phyloP scores from a whole-genome alignment of 2,113 vertebrate genomes.

The Hippocampus abdominalis region DNA sequence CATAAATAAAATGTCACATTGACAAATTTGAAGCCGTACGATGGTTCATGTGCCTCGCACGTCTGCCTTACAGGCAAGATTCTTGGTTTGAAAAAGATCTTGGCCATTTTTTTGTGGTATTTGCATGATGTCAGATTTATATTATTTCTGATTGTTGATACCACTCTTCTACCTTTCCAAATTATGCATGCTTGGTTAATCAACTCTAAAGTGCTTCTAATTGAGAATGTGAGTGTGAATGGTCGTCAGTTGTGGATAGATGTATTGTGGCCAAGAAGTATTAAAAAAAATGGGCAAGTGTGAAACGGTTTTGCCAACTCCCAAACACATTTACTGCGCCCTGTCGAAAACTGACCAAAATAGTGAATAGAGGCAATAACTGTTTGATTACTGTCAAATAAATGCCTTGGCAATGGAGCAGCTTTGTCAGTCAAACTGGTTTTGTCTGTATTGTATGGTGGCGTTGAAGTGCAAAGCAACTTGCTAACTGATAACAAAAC shows the following conservation, averaged over 20 bases:
- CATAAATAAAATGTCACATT: conserved; percentile 3
- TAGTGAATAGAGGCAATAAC: no score
- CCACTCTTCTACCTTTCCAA: background rate
- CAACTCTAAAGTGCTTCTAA: background rate
- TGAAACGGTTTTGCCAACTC: no score
- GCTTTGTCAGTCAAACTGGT: no score
- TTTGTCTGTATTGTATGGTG: no score
- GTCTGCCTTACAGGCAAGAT: background rate
- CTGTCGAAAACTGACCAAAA: no score
- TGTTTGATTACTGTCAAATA: no score
- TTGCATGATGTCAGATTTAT: background rate
- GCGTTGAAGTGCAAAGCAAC: no score
- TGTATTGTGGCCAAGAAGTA: background rate
- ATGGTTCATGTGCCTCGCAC: background rate
- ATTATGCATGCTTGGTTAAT: background rate
- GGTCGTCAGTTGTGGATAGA: background rate
- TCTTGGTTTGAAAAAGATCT: background rate
- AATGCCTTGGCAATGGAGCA: no score
- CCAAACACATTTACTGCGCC: no score
- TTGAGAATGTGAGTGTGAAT: background rate
- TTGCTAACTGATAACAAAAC: no score
- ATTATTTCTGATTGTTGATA: background rate
- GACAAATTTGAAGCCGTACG: background rate
- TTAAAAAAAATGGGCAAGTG: background rate
- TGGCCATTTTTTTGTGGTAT: background rate